Base-by-base conservation (phyloP, 2,113 vertebrate species). In the Fregetta grallaria region DNA sequence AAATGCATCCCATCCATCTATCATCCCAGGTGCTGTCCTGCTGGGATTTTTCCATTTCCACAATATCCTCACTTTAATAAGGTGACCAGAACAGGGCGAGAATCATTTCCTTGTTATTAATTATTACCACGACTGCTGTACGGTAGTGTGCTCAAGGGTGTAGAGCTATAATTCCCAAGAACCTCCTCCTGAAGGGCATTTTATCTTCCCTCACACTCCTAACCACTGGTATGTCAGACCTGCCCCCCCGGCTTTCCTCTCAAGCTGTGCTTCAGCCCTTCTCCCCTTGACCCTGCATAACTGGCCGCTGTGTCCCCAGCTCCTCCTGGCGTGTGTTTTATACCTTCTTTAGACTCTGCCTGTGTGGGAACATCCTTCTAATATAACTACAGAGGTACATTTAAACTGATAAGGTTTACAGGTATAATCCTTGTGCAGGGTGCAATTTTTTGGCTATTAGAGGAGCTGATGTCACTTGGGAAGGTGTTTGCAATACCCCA, bases 61-160 rank as follows among this genome's bases (percentile, higher is more conserved):
- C 91, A 96, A 97, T 94, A 97, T 98, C 97, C 96, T 98, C 91
- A 15, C 88, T 91, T 76, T 97, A 97, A 98, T 97, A 98, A 95
- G 94, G 77, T 96, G 92, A 97, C 94, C 97, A 98, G 97, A 97
- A 97, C 97, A 97, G 97, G 96, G 87, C 3, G 29, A 97, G 92
- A 97, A 97, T 97, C 74, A 96, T 97, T 97, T 98, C 96, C 95
- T 98, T 97, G 80, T 97, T 97, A 94, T 97, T 97, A 85, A 98
- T 97, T 97, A 94, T 97, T 97, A 94, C 95, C 91, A 80, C 89
- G 93, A 93, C 95, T 96, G 77, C 90, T 96, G 52, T 93, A 97
- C 63, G n/a, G 86, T 90, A 94, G 77, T 96, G 82, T 92, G 89
- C 91, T 97, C 96, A 97, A 94, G 78, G 95, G 56, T 97, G 89